These are phyloP conservation scores for Stegodyphus dumicola DNA, from an alignment of 1,140 invertebrate species.

Conservation along the genomic window DNA sequence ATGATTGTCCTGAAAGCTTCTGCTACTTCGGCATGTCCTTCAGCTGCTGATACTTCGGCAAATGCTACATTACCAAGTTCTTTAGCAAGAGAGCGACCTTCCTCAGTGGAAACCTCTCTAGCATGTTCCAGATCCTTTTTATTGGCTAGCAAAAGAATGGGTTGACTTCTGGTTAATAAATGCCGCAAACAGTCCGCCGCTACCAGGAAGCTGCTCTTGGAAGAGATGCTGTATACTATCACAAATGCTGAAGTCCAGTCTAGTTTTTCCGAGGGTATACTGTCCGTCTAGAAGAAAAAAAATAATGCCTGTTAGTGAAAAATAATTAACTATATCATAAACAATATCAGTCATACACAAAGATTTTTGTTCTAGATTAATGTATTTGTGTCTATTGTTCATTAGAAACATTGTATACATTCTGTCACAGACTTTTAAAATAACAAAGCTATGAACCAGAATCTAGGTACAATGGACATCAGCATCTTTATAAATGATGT, in stretches of 20 bases:
- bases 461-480: too few relatives aligned
- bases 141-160: slow-evolving; percentile 82
- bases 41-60: slow-evolving; percentile 86
- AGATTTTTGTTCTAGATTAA: too few relatives aligned
- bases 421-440: too few relatives aligned
- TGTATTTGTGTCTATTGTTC: too few relatives aligned
- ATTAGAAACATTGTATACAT: too few relatives aligned
- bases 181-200: slow-evolving; percentile 73
- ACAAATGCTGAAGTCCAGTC: slow-evolving; percentile 86
- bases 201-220: slow-evolving; percentile 79
- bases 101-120: slow-evolving; percentile 78
- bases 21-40: slow-evolving; percentile 80
- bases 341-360: too few relatives aligned
- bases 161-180: slow-evolving; percentile 56
- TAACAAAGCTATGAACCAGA: too few relatives aligned
- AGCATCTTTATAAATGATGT: too few relatives aligned
- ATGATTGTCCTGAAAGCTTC: slow-evolving; percentile 81
- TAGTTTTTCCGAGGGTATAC: slow-evolving; percentile 79
- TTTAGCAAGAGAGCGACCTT: slow-evolving; percentile 81
- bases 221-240: slow-evolving; percentile 84
- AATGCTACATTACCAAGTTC: slow-evolving; percentile 78
- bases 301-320: not conserved
- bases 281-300: slow-evolving; percentile 73
- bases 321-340: too few relatives aligned
- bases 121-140: slow-evolving; percentile 86